Percentiles rank a stretch among this genome's conserved stretches.
These are phyloP conservation scores for Melozone crissalis DNA, from an alignment of 2,113 vertebrate genomes.

Conservation along the genomic window DNA sequence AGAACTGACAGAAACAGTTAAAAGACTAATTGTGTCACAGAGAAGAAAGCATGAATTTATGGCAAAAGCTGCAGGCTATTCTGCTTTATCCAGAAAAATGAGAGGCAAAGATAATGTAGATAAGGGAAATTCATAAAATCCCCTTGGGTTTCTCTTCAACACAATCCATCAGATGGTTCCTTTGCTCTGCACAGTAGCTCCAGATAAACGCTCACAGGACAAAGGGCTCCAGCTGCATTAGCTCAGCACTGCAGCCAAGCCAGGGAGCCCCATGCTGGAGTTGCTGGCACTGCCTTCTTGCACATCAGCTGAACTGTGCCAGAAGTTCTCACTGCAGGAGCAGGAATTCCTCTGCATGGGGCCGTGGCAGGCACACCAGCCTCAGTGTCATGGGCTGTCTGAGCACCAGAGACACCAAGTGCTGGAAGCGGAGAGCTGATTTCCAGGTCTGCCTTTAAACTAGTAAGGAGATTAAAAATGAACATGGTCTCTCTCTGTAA, in stretches of 20 bases:
- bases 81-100: not conserved
- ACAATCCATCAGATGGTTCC: not conserved
- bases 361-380: rapidly evolving
- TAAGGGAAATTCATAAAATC: not conserved
- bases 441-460: not conserved
- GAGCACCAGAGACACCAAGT: not conserved
- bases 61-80: not conserved
- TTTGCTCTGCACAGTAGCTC: not conserved
- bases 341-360: not conserved
- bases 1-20: not conserved
- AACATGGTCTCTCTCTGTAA: not conserved
- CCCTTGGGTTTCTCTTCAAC: not conserved
- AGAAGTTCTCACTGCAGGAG: not conserved
- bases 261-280: rapidly evolving
- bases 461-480: not conserved
- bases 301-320: not conserved
- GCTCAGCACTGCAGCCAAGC: not conserved
- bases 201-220: not conserved
- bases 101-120: not conserved
- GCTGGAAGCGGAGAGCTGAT: not conserved
- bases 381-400: rapidly evolving
- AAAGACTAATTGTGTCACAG: not conserved
- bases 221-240: not conserved
- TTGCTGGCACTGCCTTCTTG: not conserved
- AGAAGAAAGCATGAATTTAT: not conserved